Conservation (phyloP, 2,888 invertebrate species). For the Cephonodes hylas region DNA sequence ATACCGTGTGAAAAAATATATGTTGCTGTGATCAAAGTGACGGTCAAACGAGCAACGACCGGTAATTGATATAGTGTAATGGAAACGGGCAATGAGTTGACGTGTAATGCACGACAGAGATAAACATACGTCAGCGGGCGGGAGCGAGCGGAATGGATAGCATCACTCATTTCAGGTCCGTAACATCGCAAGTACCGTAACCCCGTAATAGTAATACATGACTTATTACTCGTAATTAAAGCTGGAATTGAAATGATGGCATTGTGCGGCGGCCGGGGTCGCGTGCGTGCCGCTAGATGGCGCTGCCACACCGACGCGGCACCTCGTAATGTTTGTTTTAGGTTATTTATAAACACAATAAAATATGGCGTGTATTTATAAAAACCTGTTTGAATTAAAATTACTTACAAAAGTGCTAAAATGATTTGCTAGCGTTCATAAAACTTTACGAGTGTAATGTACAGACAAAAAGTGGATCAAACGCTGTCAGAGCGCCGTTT, state of each 20-base stretch:
- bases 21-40: constrained; percentile 9
- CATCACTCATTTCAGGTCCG: constrained; percentile 7
- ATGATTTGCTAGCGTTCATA: constrained; percentile 8
- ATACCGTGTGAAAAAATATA: neutral
- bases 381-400: constrained; percentile 10
- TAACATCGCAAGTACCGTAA: constrained; percentile 12
- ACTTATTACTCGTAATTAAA: constrained; percentile 32
- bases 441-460: constrained; percentile 8
- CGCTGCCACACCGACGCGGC: constrained; percentile 31
- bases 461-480: constrained; percentile 8
- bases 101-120: constrained; percentile 70
- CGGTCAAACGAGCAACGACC: constrained; percentile 11
- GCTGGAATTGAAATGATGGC: constrained; percentile 22
- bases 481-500: constrained; percentile 1
- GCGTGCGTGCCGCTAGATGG: constrained; percentile 43
- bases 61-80: constrained; percentile 73
- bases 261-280: constrained; percentile 12
- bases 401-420: constrained; percentile 10
- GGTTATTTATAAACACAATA: constrained; percentile 11
- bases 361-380: constrained; percentile 18
- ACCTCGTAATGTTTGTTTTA: constrained; percentile 38
- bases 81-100: constrained; percentile 76
- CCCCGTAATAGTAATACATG: constrained; percentile 10
- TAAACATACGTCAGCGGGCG: constrained; percentile 50
- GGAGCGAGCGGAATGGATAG: constrained; percentile 63